Base-by-base conservation (phyloP, 64 coral and sea anemone species). In the Montipora efflorescens region DNA sequence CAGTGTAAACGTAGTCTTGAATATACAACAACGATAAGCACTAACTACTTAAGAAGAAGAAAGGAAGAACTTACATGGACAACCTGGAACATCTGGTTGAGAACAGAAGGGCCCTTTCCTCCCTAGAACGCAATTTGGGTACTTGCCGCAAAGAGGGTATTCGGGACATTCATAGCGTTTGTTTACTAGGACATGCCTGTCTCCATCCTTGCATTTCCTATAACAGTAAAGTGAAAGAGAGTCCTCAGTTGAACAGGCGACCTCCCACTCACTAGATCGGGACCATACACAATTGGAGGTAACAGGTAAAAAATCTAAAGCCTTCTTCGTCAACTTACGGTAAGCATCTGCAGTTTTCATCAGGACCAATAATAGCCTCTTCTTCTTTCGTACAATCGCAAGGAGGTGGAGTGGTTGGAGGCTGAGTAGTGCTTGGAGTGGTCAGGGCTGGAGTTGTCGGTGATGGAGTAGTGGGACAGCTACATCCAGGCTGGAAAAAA, bases 81-180 rank as follows among this genome's bases (percentile, higher is more conserved):
- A 93, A 25, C 73, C 73, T 10, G 44, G 68, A 2, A 94, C 62
- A 68, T 96, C 95, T 7, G 95, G 87, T 70, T 96, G 95, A 12
- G 88, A 83, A 68, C 95, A 96, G 1, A 14, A 25, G 6, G 14
- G 28, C 46, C 95, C 95, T 71, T 90, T 96, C 36, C 95, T 77
- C n/a, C 91, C 95, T 8, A 48, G 79, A 52, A 96, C 91, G 48
- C 95, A 96, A 3, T 69, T 85, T 18, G 91, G 95, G 23, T 20
- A 49, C 13, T 90, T 21, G 5, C 95, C 95, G 62, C 82, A 96
- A 0, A 62, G 74, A 4, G 79, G 78, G 67, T 58, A 48, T 12
- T 91, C 20, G 0, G 84, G 90, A n/a, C 95, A 96, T 78, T 93
- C 71, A 22, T 89, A 93, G 18, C 75, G 36, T 7, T 84, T 89